These are phyloP conservation scores for Troilus luridus DNA, from an alignment of 2,888 invertebrate genomes.

Conservation along the genomic window DNA sequence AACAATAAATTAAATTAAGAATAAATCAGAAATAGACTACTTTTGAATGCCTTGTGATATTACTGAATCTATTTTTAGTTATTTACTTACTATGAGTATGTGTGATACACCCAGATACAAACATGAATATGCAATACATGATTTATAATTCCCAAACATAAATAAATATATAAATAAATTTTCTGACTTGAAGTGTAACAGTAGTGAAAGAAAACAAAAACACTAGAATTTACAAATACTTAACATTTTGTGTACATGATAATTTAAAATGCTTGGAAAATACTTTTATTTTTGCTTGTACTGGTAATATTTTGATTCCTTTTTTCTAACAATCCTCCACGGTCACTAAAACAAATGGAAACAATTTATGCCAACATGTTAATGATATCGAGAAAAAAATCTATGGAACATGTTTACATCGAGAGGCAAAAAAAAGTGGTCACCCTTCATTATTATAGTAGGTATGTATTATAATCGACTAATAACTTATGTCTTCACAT, in stretches of 20 bases:
- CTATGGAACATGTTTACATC: not conserved
- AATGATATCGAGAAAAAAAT: conserved; percentile 10
- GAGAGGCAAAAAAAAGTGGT: not conserved
- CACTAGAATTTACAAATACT: not conserved
- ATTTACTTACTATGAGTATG: not conserved
- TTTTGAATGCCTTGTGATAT: not conserved
- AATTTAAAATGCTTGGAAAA: conserved; percentile 61
- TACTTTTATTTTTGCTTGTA: conserved; percentile 61
- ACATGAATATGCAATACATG: not conserved
- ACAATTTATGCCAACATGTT: conserved; percentile 46
- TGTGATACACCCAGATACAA: not conserved
- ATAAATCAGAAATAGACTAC: not conserved
- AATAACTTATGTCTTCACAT: not conserved
- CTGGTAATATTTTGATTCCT: conserved; percentile 60
- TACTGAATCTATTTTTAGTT: not conserved
- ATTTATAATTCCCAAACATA: not conserved
- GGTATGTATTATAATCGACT: not conserved
- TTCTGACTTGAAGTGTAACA: not conserved
- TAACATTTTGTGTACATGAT: not conserved
- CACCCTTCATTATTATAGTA: not conserved
- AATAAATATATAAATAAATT: no score
- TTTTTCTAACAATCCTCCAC: conserved; percentile 61
- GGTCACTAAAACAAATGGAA: conserved; percentile 63
- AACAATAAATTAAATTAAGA: not conserved
- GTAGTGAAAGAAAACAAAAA: not conserved